These are phyloP conservation scores for Talpa occidentalis DNA, from an alignment of 2,113 vertebrate species.

Conservation along the genomic window DNA sequence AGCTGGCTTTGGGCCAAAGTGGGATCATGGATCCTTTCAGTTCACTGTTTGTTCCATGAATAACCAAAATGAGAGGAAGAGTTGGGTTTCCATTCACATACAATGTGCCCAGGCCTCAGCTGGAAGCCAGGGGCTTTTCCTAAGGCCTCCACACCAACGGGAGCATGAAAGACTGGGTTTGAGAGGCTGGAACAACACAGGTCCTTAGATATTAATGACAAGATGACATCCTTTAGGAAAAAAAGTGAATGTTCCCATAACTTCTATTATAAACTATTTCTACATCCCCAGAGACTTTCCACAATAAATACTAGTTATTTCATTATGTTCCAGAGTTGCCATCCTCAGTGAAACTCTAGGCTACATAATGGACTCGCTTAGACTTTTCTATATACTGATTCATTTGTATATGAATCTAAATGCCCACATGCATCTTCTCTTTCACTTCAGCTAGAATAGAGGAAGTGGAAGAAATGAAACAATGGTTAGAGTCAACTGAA, in stretches of 20 bases:
- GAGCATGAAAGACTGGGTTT: background rate
- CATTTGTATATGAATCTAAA: background rate
- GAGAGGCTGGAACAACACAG: background rate
- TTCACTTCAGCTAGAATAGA: background rate
- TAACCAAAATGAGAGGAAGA: background rate
- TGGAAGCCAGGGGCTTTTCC: no score
- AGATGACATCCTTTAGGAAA: background rate
- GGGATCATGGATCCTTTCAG: background rate
- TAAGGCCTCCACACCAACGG: no score
- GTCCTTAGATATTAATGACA: conserved; percentile 14
- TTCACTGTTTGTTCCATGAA: background rate
- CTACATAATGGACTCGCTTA: background rate
- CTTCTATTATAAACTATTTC: background rate
- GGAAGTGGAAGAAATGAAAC: background rate
- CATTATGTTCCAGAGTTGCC: background rate
- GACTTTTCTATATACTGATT: background rate
- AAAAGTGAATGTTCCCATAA: background rate
- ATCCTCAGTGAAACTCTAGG: background rate
- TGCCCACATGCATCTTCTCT: background rate
- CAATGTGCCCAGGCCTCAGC: background rate
- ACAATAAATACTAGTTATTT: background rate
- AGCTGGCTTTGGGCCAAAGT: background rate
- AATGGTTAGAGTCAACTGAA: background rate
- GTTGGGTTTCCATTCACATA: background rate
- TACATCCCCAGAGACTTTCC: conserved; percentile 11